A percentile compares a stretch with the other conserved stretches of the same genome.
Evolutionary conservation across 92 coral and sea anemone species (phyloP).

Genomic region (Isaurus tuberculatus): DNA sequence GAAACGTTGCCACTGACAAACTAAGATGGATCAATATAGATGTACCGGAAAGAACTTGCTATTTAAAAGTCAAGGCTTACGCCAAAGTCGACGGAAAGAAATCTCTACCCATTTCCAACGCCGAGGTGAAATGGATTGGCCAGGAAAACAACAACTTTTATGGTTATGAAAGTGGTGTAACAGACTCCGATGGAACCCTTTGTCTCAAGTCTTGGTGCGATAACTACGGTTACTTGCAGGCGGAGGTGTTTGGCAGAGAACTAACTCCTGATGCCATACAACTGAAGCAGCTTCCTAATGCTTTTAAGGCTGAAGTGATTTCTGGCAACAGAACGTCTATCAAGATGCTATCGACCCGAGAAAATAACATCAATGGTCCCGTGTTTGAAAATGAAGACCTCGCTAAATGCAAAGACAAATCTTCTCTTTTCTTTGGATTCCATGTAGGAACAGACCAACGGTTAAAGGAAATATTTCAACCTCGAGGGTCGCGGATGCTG

Average conservation of each 20-base stretch:
- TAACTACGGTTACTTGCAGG: slow-evolving; percentile 46
- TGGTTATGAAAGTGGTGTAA: slow-evolving; percentile 28
- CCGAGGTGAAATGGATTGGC: slow-evolving; percentile 26
- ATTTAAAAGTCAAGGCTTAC: slow-evolving; percentile 22
- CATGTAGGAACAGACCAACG: not conserved
- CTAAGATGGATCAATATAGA: slow-evolving; percentile 44
- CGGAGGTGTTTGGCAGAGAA: not conserved
- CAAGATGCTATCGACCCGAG: slow-evolving; percentile 14
- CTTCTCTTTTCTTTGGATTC: slow-evolving; percentile 16
- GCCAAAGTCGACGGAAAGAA: not conserved
- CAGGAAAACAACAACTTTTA: slow-evolving; percentile 40
- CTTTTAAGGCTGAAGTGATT: slow-evolving; percentile 1
- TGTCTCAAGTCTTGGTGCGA: slow-evolving; percentile 52
- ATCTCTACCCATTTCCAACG: not conserved
- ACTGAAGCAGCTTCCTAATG: slow-evolving; percentile 7
- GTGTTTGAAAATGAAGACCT: not conserved
- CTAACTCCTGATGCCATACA: slow-evolving; percentile 21
- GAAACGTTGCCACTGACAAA: slow-evolving; percentile 32
- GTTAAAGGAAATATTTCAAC: not conserved
- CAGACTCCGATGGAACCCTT: slow-evolving; percentile 19
- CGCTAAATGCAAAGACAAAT: slow-evolving; percentile 25
- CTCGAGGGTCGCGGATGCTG: not conserved
- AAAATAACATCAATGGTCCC: slow-evolving; percentile 5
- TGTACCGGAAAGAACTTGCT: slow-evolving; percentile 13
- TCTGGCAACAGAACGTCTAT: not conserved